Conservation (phyloP, 2,113 vertebrate genomes). For the Cebidichthys violaceus region DNA sequence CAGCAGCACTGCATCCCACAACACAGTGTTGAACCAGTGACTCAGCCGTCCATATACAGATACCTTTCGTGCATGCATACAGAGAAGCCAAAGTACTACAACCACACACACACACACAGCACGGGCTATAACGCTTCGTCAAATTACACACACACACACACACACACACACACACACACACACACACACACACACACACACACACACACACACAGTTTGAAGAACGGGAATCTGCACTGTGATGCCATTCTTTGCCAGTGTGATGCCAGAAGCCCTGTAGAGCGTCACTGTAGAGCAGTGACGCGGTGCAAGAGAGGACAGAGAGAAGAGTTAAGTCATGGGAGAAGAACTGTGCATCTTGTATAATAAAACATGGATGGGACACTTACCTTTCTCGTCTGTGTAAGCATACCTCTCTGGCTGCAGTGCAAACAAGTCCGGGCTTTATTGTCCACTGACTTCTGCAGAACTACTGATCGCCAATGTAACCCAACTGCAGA, state of each 20-base stretch:
- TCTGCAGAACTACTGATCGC: constrained; percentile 99
- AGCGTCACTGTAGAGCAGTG: constrained; percentile 51
- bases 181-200: constrained; percentile 62
- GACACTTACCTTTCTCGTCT: constrained; percentile 94
- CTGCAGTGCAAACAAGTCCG: constrained; percentile 99
- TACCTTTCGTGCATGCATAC: constrained; percentile 45
- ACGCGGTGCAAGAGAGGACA: constrained; percentile 49
- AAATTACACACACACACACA: constrained; percentile 64
- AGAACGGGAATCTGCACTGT: constrained; percentile 93
- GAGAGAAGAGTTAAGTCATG: constrained; percentile 62
- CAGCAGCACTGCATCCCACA: constrained; percentile 9
- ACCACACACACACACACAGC: constrained; percentile 59
- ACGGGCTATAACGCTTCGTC: constrained; percentile 41
- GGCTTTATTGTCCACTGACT: constrained; percentile 99
- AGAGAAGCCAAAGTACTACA: constrained; percentile 57
- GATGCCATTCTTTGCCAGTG: constrained; percentile 92
- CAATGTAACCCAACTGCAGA: constrained; percentile 98
- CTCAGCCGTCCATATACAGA: constrained; percentile 44
- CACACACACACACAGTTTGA: constrained; percentile 59
- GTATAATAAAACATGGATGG: constrained; percentile 86
- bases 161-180: constrained; percentile 64
- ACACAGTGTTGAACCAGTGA: constrained; percentile 50
- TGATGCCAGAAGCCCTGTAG: constrained; percentile 95
- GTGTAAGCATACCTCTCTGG: constrained; percentile 98
- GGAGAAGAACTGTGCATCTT: constrained; percentile 63